Evolutionary conservation across 2,888 invertebrate species (phyloP).

Genomic region (Lasioglossum calceatum): DNA sequence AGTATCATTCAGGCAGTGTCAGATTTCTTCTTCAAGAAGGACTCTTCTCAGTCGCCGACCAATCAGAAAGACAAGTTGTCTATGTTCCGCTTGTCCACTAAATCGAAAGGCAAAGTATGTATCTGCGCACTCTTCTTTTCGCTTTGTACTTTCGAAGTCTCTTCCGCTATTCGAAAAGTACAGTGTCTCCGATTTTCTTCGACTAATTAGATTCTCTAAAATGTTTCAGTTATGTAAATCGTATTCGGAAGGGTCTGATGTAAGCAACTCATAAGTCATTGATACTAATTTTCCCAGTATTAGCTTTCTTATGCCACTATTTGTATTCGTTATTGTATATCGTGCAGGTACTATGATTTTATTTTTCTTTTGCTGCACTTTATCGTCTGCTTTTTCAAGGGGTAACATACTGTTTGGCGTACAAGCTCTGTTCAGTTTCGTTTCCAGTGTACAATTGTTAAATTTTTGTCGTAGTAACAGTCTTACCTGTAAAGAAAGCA

Average conservation of each 20-base stretch:
- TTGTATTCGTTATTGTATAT: conserved; percentile 68
- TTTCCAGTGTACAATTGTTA: conserved; percentile 15
- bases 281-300: conserved; percentile 67
- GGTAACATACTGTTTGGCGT: conserved; percentile 48
- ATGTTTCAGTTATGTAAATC: conserved; percentile 84
- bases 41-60: conserved; percentile 83
- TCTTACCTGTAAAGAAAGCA: conserved; percentile 25
- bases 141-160: background rate
- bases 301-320: conserved; percentile 67
- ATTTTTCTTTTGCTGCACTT: conserved; percentile 61
- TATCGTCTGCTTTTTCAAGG: conserved; percentile 46
- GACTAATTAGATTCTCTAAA: conserved; percentile 72
- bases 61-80: conserved; percentile 85
- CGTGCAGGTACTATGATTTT: conserved; percentile 68
- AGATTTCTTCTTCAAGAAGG: conserved; percentile 92
- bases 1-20: conserved; percentile 94
- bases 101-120: conserved; percentile 88
- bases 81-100: conserved; percentile 87
- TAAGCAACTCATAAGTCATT: conserved; percentile 81
- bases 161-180: conserved; percentile 36
- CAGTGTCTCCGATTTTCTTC: conserved; percentile 21
- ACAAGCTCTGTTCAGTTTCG: conserved; percentile 22
- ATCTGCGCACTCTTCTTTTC: background rate
- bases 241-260: conserved; percentile 84
- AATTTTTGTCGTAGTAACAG: conserved; percentile 13